Conservation (phyloP, 2,113 vertebrate species). For the Petrocephalus zakoni region DNA sequence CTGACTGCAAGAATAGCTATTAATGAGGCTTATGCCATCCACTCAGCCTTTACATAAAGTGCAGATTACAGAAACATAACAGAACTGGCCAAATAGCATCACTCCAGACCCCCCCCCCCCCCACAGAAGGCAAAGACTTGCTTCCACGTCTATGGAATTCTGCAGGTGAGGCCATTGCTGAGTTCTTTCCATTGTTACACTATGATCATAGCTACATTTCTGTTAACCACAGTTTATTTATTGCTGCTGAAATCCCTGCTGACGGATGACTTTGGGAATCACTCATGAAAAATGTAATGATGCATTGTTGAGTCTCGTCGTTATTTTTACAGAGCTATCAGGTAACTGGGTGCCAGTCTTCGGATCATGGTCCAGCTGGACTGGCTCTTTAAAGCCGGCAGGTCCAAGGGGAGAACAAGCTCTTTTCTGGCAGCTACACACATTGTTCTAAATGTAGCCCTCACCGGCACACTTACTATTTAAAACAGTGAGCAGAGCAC, state of each 20-base stretch:
- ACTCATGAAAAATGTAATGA: background rate
- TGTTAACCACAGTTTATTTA: background rate
- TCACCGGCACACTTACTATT: background rate
- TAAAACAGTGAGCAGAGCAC: background rate
- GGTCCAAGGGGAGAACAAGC: too few species aligned
- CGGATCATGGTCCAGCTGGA: background rate
- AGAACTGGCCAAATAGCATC: background rate
- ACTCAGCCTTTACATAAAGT: background rate
- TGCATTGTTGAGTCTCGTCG: background rate
- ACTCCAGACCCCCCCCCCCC: background rate
- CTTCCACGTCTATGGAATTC: background rate
- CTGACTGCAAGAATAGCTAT: background rate
- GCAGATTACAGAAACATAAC: background rate
- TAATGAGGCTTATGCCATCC: background rate
- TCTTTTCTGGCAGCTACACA: background rate
- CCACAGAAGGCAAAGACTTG: too few species aligned
- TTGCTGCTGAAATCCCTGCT: background rate
- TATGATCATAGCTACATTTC: background rate
- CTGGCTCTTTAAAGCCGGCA: background rate
- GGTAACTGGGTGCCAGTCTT: background rate
- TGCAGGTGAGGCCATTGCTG: background rate
- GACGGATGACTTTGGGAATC: background rate
- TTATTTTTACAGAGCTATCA: background rate
- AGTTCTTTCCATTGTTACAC: background rate
- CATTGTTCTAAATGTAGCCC: background rate